A percentile compares a stretch with the other conserved stretches of the same genome.
Conservation (phyloP, 2,113 vertebrate genomes). For the Plecotus auritus region DNA sequence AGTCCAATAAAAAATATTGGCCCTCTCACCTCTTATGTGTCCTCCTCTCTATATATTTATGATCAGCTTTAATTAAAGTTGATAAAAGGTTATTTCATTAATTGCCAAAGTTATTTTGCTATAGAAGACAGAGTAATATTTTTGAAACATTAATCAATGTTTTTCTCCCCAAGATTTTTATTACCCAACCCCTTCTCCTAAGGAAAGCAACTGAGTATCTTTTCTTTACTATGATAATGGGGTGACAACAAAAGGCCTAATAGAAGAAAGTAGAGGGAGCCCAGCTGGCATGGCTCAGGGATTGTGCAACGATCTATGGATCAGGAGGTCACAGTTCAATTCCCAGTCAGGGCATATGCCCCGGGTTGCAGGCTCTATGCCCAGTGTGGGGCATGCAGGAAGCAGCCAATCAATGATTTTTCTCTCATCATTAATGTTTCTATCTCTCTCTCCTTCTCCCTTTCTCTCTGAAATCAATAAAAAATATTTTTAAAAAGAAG, state of each 20-base stretch:
- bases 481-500: neutral
- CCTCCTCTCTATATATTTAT: neutral
- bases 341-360: too few relatives aligned
- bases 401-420: too few relatives aligned
- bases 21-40: neutral
- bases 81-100: neutral
- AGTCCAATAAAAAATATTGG: neutral
- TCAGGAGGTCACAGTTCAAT: too few relatives aligned
- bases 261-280: neutral
- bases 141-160: neutral
- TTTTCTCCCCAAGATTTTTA: neutral
- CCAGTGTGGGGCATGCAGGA: too few relatives aligned
- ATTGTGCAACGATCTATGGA: too few relatives aligned
- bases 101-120: neutral
- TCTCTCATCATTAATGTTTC: too few relatives aligned
- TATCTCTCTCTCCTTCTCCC: too few relatives aligned
- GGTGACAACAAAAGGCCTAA: neutral
- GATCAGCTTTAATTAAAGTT: neutral
- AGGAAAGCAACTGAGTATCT: neutral
- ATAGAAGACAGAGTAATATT: neutral
- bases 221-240: neutral
- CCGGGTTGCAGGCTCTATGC: too few relatives aligned
- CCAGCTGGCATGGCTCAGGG: too few relatives aligned
- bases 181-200: neutral
- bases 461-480: too few relatives aligned